phyloP scores from a whole-genome alignment of 2,113 vertebrate genomes.

The Ia io region DNA sequence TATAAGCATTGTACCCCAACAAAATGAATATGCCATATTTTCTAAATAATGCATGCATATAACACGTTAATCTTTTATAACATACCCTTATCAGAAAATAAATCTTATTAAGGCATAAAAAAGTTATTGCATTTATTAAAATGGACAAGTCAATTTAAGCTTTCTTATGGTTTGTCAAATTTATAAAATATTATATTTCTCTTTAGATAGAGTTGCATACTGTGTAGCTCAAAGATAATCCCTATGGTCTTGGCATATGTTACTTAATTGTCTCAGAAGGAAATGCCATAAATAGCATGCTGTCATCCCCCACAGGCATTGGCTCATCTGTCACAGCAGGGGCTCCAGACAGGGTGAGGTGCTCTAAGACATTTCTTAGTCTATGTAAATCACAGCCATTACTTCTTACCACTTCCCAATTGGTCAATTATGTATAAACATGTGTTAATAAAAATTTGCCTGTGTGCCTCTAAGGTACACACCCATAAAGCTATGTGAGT shows the following conservation, averaged over 20 bases:
- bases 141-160: conserved; percentile 75
- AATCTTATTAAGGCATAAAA: conserved; percentile 76
- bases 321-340: conserved; percentile 89
- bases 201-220: conserved; percentile 84
- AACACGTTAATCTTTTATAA: conserved; percentile 66
- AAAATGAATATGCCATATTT: conserved; percentile 58
- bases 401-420: conserved; percentile 84
- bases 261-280: conserved; percentile 91
- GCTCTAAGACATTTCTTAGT: conserved; percentile 88
- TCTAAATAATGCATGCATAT: conserved; percentile 53
- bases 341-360: conserved; percentile 89
- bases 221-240: conserved; percentile 89
- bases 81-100: conserved; percentile 65
- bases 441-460: conserved; percentile 88
- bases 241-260: conserved; percentile 91
- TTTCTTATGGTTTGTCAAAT: conserved; percentile 87
- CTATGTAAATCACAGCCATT: conserved; percentile 87
- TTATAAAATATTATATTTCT: conserved; percentile 89
- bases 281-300: conserved; percentile 90
- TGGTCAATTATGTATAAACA: conserved; percentile 87
- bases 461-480: conserved; percentile 84
- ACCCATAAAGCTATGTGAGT: conserved; percentile 82
- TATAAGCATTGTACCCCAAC: background rate
- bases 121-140: conserved; percentile 82
- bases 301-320: conserved; percentile 89